Base-by-base conservation (phyloP, 2,113 vertebrate genomes). In the Glareola pratincola region DNA sequence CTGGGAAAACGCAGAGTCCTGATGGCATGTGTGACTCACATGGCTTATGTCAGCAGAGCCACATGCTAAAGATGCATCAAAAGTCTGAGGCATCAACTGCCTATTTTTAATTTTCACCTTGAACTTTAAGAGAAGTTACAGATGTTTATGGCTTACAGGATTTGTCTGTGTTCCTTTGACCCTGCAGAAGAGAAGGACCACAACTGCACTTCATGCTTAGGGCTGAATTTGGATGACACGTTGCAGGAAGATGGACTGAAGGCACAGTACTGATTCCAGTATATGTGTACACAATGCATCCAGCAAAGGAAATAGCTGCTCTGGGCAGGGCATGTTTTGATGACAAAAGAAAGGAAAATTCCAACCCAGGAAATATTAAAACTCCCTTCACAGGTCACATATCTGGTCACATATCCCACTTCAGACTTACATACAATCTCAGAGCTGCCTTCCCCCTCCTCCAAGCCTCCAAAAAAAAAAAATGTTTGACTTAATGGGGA, bases 41-140 rank as follows among this genome's bases (percentile, higher is more conserved):
- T 1, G 4, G 67, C 78, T 90, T n/a, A 10, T 39, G 83, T 10
- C 85, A 85, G 60, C 88, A 94, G 60, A 91, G 77, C 23, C 84
- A 39, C 53, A 16, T 20, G 30, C 27, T 82, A 72, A 82, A 78
- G 62, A 56, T 10, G 27, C 36, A 82, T 60, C 83, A 75, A 1
- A 86, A 68, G n/a, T 78, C 51, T 30, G 24, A 4, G 60, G 24
- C 71, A 54, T 41, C 67, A 88, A 41, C 91, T 13, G 50, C 47
- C 82, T 94, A 68, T 84, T 96, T 94, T 84, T 86, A 76, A 87
- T 68, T 78, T 89, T 91, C 64, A 89, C 89, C 77, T 79, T 94
- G 84, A 78, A 57, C 48, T 64, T 81, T 7, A 12, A 72, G 43
- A 83, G 60, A 86, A 3, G 1, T 81, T 82, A 60, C 37, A 75